Evolutionary conservation across 2,113 vertebrate genomes (phyloP), one percentile per base, ranked within the genome.

Genomic region (Crotophaga sulcirostris): DNA sequence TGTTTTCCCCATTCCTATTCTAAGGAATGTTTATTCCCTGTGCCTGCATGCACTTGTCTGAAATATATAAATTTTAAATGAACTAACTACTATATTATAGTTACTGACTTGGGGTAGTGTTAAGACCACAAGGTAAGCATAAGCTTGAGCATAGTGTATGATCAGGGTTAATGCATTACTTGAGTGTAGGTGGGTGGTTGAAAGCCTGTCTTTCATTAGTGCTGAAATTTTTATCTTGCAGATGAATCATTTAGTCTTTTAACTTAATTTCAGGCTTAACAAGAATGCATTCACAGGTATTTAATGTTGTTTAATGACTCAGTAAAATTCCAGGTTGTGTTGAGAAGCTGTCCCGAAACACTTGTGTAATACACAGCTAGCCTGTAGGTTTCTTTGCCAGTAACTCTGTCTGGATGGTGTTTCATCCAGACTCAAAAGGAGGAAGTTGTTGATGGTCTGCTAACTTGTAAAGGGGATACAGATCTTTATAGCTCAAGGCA

Each of bases 131-230:
- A n/a, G 38, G 62, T 52, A 59, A 64, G 49, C 54, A 45, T 87
- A 56, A 68, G 28, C 60, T 76, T 64, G 36, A 73, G 36, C 38
- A 9, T 34, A n/a, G 54, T 14, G 4, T 66, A 5, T n/a, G 8
- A 60, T 26, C 31, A 42, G 19, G 42, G n/a, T 77, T 91, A 85
- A 79, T 76, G 58, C 33, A 7, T 85, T 68, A 26, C 66, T 76
- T 64, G 52, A 72, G 58, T 16, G 79, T 73, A 69, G 88, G 85
- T 76, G 55, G 74, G 34, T 94, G 34, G 2, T 79, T 83, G 58
- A 85, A 55, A 80, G 40, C 59, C n/a, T 40, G 49, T 52, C 84
- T 94, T 90, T 95, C 75, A 94, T 92, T 79, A 90, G 51, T 54
- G 19, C 40, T 85, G 49, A 66, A 36, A 31, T 70, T 89, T 82